A percentile compares a stretch with the other conserved stretches of the same genome.
Evolutionary conservation across 2,888 invertebrate genomes (phyloP).

Genomic region (Drosophila limbata): DNA sequence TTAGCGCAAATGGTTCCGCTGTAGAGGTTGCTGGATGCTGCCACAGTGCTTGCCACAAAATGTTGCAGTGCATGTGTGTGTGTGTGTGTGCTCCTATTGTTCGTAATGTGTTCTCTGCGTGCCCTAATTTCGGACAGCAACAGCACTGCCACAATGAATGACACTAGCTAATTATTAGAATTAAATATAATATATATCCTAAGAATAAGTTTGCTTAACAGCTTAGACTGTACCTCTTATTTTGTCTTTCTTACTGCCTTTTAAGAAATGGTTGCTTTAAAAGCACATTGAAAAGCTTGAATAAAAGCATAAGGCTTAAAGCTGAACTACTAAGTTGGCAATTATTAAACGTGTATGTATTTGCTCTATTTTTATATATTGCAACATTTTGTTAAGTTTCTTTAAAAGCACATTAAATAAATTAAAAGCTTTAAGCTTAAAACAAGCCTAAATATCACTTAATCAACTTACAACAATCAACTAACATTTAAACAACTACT

Average conservation of each 20-base stretch:
- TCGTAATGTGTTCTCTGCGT: slow-evolving; percentile 41
- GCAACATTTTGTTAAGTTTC: no score
- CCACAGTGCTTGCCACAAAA: slow-evolving; percentile 48
- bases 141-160: background rate
- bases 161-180: slow-evolving; percentile 3
- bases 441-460: no score
- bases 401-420: background rate
- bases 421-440: no score
- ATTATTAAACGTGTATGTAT: background rate
- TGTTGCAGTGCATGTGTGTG: slow-evolving; percentile 21
- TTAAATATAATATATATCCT: background rate
- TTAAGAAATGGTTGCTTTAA: background rate
- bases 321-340: background rate
- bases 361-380: no score
- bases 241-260: background rate
- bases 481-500: no score
- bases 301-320: background rate
- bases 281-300: background rate
- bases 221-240: background rate
- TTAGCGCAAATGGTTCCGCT: slow-evolving; percentile 27
- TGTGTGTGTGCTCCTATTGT: slow-evolving; percentile 19
- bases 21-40: background rate
- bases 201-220: background rate
- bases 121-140: slow-evolving; percentile 57
- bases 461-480: no score